Evolutionary conservation across 2,797 vertebrate genomes (phyloP), one percentile per base, ranked within the genome.

Genomic region (Acipenser ruthenus): DNA sequence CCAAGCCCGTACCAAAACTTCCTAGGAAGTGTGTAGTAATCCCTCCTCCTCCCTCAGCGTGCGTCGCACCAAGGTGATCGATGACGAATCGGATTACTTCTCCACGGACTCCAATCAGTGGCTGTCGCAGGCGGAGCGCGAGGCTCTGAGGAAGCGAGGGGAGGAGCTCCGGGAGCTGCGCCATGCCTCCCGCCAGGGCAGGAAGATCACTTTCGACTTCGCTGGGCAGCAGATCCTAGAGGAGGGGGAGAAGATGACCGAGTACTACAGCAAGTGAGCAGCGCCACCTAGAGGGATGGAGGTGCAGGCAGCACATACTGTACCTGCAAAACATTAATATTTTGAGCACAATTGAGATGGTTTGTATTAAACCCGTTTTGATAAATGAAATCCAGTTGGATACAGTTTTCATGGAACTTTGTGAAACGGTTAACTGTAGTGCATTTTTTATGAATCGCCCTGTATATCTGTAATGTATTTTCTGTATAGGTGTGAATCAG

Each of bases 51-150:
- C 49, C 50, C 3, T 11, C 80, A 99, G 97, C 0, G 90, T 93
- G 65, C 91, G 88, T 49, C 93, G 96, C 67, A 99, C 96, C 0
- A 95, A 95, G 75, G 97, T 99, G 62, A 91, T 99, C n/a, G 97
- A 99, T 1, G 97, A 99, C 3, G 95, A 99, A 68, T 93, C 91
- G 0, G 97, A 99, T 87, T 99, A 99, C 79, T 99, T 98, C 74
- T 92, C 94, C 50, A 82, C 91, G 0, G 93, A 99, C 69, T 94
- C 95, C 75, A 99, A 97, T 79, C 95, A 96, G 81, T 99, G 97
- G 97, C 81, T 99, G 7, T 95, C 94, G 8, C 90, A 90, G 56
- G 70, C 80, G 18, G 96, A 99, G 63, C 85, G 95, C 2, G 92
- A 95, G 13, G 82, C 84, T 0, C 75, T 99, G 59, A 90, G 86